These are phyloP conservation scores for Daktulosphaira vitifoliae DNA, from an alignment of 1,140 invertebrate species.

Conservation along the genomic window DNA sequence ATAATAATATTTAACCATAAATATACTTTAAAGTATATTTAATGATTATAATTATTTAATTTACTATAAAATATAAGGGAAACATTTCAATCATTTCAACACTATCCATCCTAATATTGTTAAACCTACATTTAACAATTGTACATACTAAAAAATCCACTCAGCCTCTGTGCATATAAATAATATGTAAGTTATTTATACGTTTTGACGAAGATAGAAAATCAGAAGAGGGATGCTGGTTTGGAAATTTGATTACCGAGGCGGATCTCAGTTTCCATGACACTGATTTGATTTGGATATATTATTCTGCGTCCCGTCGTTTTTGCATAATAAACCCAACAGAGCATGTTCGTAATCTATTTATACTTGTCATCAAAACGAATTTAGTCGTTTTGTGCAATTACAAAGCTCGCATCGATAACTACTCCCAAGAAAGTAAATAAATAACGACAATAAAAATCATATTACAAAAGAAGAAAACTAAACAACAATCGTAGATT, in stretches of 20 bases:
- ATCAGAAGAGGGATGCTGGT: slow-evolving; percentile 4
- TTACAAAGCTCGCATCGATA: not conserved
- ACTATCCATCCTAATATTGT: too few species aligned
- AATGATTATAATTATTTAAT: too few species aligned
- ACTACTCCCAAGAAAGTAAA: not conserved
- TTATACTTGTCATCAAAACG: slow-evolving; percentile 17
- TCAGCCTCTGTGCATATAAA: not conserved
- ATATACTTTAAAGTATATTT: too few species aligned
- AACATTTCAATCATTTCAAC: too few species aligned
- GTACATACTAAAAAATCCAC: too few species aligned
- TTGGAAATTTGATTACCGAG: slow-evolving; percentile 22
- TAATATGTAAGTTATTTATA: slow-evolving; percentile 19
- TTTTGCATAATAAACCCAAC: slow-evolving; percentile 27
- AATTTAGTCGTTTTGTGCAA: slow-evolving; percentile 18
- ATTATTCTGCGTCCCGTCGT: slow-evolving; percentile 26
- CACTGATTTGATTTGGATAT: slow-evolving; percentile 29
- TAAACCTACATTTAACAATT: too few species aligned
- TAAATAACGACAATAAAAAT: not conserved
- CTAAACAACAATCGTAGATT: too few species aligned
- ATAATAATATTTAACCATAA: too few species aligned
- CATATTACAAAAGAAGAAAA: not conserved
- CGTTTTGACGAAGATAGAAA: not conserved
- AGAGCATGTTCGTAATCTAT: slow-evolving; percentile 22
- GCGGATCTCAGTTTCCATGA: slow-evolving; percentile 24
- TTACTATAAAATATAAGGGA: too few species aligned